Conservation (phyloP, 2,888 invertebrate genomes). For the Criorhina ranunculi region DNA sequence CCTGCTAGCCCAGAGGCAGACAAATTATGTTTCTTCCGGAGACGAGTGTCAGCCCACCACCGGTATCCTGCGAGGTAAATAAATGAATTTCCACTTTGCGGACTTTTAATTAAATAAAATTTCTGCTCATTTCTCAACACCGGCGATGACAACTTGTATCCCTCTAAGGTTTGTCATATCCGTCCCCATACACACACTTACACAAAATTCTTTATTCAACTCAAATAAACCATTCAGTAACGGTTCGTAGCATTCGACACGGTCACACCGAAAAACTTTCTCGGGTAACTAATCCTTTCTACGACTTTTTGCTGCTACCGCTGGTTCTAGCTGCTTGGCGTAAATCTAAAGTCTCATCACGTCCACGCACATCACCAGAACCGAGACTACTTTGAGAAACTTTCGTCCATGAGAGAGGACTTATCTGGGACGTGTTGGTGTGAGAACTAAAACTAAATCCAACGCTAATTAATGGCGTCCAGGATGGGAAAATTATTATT, state of each 20-base stretch:
- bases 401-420: conserved; percentile 43
- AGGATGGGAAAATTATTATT: conserved; percentile 65
- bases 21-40: neutral
- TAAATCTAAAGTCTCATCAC: conserved; percentile 65
- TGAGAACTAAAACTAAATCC: conserved; percentile 44
- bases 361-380: conserved; percentile 38
- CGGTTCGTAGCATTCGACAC: conserved; percentile 43
- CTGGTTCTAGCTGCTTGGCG: neutral
- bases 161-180: conserved; percentile 6
- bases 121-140: conserved; percentile 22
- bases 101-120: conserved; percentile 69
- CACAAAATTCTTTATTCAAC: conserved; percentile 6
- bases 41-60: neutral
- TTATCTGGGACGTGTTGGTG: conserved; percentile 37
- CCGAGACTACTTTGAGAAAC: conserved; percentile 41
- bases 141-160: conserved; percentile 14
- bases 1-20: neutral
- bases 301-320: conserved; percentile 7
- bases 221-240: conserved; percentile 34
- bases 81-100: conserved; percentile 19
- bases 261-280: conserved; percentile 54
- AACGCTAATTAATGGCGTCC: conserved; percentile 67
- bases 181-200: neutral
- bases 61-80: conserved; percentile 22
- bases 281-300: conserved; percentile 57